Evolutionary conservation across 2,888 invertebrate genomes (phyloP), one percentile per base, ranked within the genome.

Genomic region (Agonopterix arenella): DNA sequence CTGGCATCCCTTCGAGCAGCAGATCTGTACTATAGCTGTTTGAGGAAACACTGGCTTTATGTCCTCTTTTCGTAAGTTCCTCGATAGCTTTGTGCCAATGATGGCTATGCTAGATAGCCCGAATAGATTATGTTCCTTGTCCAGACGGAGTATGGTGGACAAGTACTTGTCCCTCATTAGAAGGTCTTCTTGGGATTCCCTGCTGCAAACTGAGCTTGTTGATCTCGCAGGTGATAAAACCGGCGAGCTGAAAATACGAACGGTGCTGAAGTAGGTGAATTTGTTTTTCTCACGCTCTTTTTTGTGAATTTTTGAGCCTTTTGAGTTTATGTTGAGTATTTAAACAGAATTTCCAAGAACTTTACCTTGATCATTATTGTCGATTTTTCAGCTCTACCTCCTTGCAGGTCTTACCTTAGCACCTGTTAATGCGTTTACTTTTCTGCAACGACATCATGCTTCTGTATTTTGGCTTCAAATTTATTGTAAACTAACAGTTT

Each of bases 61-160:
- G 11, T 77, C 75, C 1, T 80, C 73, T 48, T 78, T 82, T 38
- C 70, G 68, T 43, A 56, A 69, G 51, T 71, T 76, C 55, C 64
- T 75, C 18, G 76, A 74, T 40, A 66, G 57, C 37, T 62, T 71
- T 41, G 75, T 56, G 47, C 74, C 76, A 54, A 76, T 69, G 44
- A 84, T 78, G 40, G 82, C 70, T 51, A 85, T 78, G 57, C 81
- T 80, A 2, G 86, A 85, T 13, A 89, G 55, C 1, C 88, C 88
- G 59, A 89, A 89, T 67, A 89, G 58, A 50, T 89, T 88, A 56
- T 86, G 84, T 56, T 89, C 88, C 57, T 73, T 79, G 57, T 89
- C 88, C 53, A 89, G 53, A 7, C 76, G 73, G 0, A 89, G 67
- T 53, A 89, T 84, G 1, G 88, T 89, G 1, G 84, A 81, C 46